Evolutionary conservation across 1,140 invertebrate species (phyloP), one percentile per base, ranked within the genome.

Genomic region (Zaprionus africanus): DNA sequence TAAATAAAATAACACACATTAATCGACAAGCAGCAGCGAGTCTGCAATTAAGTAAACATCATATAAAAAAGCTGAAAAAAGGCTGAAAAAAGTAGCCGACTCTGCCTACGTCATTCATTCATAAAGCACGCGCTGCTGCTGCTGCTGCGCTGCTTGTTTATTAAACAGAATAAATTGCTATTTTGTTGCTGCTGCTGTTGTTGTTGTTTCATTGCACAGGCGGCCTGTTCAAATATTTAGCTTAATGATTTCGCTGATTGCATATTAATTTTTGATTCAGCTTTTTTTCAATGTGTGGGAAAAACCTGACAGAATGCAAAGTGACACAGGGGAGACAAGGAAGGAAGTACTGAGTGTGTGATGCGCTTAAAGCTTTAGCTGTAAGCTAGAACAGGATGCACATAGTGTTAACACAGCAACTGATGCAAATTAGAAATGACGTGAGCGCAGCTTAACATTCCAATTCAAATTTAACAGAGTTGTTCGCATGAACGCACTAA

Each of bases 241-340:
- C 82, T 68, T 75, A 84, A 81, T 78, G 74, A 78, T 63, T 76
- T 53, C 49, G 75, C 56, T 49, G 78, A 68, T 76, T 90, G 84
- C 85, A 88, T 88, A 90, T 90, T 63, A 90, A 88, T 84, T 63
- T 38, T 86, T 53, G 76, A 85, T 81, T 57, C 31, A 49, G 22
- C 46, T 64, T 54, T 36, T 63, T 54, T 34, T 7, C 59, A 17
- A 60, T 54, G 19, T 24, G 46, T 24, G 22, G 22, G 22, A 51
- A 51, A 46, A 46, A 46, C n/a, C 41, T 46, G n/a, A 17, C n/a
- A 46, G 41, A n/a, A 46, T 46, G 7, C n/a, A 17, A 15, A 15
- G 41, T 46, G 41, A 17, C 13, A n/a, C 5, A 7, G 6, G n/a
- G n/a, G 6, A 17, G 15, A 15, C 2, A n/a, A 9, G 5, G 41